Percentiles rank a stretch among this genome's conserved stretches.
Conservation (phyloP, 2,113 vertebrate genomes). For the Malurus cyaneus region DNA sequence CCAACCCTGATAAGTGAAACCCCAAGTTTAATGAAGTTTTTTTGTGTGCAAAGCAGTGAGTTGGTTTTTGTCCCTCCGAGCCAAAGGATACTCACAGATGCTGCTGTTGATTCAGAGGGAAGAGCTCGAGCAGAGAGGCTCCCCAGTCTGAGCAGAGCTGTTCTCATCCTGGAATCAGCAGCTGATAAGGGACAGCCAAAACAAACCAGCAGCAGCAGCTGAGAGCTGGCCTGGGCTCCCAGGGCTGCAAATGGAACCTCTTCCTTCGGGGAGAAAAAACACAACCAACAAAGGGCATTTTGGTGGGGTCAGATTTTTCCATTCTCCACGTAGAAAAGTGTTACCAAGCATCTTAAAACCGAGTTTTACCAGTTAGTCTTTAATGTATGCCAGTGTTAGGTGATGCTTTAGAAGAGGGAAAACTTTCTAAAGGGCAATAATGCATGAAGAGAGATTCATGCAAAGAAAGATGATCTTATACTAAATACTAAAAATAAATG, state of each 20-base stretch:
- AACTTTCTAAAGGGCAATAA: conserved; percentile 39
- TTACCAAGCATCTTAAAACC: neutral
- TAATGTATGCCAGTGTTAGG: neutral
- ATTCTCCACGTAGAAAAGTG: neutral
- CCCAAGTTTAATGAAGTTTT: neutral
- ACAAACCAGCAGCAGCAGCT: neutral
- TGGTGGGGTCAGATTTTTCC: neutral
- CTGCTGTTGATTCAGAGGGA: neutral
- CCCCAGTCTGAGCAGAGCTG: neutral
- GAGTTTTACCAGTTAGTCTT: neutral
- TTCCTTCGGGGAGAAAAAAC: neutral
- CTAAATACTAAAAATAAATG: conserved; percentile 56
- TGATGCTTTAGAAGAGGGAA: neutral
- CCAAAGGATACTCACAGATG: neutral
- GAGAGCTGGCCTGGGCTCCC: neutral
- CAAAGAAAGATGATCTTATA: conserved; percentile 26
- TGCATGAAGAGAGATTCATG: neutral
- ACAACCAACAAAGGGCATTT: conserved; percentile 3
- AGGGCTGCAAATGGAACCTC: neutral
- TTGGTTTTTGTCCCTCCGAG: neutral
- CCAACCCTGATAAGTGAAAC: rapidly evolving
- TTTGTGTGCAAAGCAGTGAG: neutral
- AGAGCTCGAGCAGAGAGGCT: neutral
- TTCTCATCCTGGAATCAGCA: conserved; percentile 23
- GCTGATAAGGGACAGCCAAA: neutral